Conservation (phyloP, 2,113 vertebrate genomes). For the Genyomyrus donnyi region DNA sequence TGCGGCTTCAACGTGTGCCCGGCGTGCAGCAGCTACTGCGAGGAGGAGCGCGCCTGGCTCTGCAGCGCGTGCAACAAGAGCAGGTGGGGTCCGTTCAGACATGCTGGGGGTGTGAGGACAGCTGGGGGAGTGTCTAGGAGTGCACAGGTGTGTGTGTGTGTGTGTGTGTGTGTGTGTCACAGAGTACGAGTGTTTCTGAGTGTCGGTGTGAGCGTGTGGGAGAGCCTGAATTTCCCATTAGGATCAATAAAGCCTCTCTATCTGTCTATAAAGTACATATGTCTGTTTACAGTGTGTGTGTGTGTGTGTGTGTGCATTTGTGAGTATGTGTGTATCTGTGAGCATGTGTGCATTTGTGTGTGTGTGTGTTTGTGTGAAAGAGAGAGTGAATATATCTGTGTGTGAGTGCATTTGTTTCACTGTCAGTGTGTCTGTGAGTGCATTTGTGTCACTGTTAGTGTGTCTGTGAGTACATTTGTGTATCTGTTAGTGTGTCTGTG, state of each 20-base stretch:
- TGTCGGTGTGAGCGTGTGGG: neutral
- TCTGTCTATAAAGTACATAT: neutral
- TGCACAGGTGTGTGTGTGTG: neutral
- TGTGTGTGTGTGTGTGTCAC: neutral
- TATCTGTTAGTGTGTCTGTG: no score
- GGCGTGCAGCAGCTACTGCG: conserved; percentile 76
- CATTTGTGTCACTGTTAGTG: neutral
- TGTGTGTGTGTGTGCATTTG: neutral
- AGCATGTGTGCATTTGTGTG: neutral
- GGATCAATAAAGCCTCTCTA: neutral
- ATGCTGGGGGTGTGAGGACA: neutral
- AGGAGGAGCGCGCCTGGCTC: conserved; percentile 76
- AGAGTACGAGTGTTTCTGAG: neutral
- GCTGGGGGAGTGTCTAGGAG: neutral
- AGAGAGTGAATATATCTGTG: neutral
- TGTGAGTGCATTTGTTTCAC: neutral
- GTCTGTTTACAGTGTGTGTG: neutral
- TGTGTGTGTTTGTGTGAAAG: neutral
- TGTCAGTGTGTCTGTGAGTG: neutral
- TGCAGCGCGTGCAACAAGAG: conserved; percentile 84
- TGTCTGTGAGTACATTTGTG: neutral
- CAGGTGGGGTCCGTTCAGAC: conserved; percentile 56
- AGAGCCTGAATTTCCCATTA: neutral
- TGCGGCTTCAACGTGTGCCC: conserved; percentile 88
- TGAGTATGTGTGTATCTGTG: neutral